Evolutionary conservation across 2,113 vertebrate species (phyloP), one percentile per base, ranked within the genome.

Genomic region (Tupaia chinensis): DNA sequence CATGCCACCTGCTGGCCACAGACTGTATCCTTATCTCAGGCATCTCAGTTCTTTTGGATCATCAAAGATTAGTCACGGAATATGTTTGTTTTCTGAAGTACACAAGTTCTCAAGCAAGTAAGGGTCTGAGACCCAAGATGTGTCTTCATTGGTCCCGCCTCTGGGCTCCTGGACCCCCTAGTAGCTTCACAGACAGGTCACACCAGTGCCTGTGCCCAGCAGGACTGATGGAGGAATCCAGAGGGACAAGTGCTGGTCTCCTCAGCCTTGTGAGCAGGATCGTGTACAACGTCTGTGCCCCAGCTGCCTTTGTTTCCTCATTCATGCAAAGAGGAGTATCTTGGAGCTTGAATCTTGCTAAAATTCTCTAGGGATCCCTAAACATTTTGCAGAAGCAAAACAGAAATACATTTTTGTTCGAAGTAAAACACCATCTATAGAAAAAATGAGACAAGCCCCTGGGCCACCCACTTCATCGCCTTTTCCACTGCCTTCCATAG

Each of bases 121-220:
- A 27, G 32, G 80, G 23, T 22, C 74, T 34, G 66, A 61, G 66
- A 60, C 79, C 82, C 32, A 78, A 15, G 68, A 29, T 14, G 27
- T 17, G 69, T 60, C 29, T 29, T 27, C 23, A 6, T 29, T 23
- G 68, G 68, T 20, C 94, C 76, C 87, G 77, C 54, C 7, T 63
- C 74, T 6, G 4, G 25, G 16, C 3, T 29, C 73, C 32, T 25
- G 4, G 14, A 5, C 8, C n/a, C 44, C 2, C 5, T 0, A 0
- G 13, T 5, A 29, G 66, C 44, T 25, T n/a, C 63, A 13, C 9
- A 1, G 13, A 34, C 29, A 5, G 23, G 29, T 60, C 90, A 68
- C 4, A 9, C 15, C 10, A 2, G 1, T 9, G 9, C 23, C 29
- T 19, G 13, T 5, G 16, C 32, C 58, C 27, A 10, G 58, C 5